phyloP scores from a whole-genome alignment of 1,140 invertebrate species.

The Brachionus koreanus region DNA sequence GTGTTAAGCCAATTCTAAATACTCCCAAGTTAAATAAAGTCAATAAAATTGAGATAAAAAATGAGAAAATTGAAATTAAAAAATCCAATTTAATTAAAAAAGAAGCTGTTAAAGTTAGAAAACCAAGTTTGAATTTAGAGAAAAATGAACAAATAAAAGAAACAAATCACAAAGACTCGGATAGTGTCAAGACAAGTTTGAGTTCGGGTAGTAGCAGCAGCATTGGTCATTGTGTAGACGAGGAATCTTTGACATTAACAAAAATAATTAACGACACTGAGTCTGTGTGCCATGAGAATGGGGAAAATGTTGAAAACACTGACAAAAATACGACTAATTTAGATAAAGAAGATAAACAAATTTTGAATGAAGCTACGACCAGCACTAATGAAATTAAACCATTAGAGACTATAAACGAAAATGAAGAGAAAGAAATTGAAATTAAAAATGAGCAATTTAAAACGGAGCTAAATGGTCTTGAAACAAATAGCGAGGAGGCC shows the following conservation, averaged over 20 bases:
- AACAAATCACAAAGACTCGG: background rate
- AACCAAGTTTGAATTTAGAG: background rate
- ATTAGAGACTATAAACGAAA: background rate
- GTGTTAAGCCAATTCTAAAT: background rate
- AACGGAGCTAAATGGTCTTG: background rate
- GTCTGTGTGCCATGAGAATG: background rate
- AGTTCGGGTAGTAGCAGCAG: conserved; percentile 37
- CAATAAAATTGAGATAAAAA: background rate
- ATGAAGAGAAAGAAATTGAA: background rate
- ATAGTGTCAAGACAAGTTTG: background rate
- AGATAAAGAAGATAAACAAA: background rate
- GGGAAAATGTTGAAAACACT: background rate
- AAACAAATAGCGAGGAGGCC: background rate
- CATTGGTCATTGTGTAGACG: conserved; percentile 3
- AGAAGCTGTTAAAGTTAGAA: background rate
- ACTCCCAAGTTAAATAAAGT: background rate
- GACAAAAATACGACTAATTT: background rate
- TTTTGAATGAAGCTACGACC: background rate
- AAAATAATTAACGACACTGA: conserved; percentile 7
- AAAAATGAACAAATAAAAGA: background rate
- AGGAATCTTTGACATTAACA: conserved; percentile 1
- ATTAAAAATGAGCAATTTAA: background rate
- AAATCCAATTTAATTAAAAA: background rate
- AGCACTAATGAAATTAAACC: background rate
- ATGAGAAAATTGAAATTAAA: background rate